Evolutionary conservation across 2,113 vertebrate species (phyloP).

Genomic region (Ceyx melanurus): DNA sequence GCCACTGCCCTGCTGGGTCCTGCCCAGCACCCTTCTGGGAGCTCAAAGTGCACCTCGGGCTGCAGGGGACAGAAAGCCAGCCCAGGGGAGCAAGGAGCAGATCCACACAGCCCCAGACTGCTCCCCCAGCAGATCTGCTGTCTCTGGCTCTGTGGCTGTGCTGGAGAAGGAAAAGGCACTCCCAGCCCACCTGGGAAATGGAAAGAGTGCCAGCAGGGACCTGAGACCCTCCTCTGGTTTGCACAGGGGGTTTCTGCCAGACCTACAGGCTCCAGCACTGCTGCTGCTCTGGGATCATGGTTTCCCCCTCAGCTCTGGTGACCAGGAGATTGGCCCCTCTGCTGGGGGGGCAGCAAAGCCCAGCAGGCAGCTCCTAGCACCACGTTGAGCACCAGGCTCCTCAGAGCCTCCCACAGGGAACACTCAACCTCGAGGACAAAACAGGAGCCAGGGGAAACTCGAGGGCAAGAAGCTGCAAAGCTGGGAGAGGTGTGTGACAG

Average conservation of each 20-base stretch:
- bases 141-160: not conserved
- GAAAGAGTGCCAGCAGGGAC: not conserved
- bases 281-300: not conserved
- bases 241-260: not conserved
- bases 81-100: not conserved
- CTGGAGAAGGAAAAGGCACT: not conserved
- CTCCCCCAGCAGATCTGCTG: not conserved
- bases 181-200: not conserved
- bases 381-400: not conserved
- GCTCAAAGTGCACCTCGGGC: rapidly evolving
- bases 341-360: not conserved
- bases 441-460: not conserved
- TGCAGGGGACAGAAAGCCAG: not conserved
- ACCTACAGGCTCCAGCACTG: not conserved
- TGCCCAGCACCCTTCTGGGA: not conserved
- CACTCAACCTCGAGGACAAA: not conserved
- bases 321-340: not conserved
- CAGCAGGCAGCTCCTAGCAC: not conserved
- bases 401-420: rapidly evolving
- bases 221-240: not conserved
- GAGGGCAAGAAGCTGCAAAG: not conserved
- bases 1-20: not conserved
- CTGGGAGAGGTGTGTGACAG: not conserved
- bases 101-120: not conserved
- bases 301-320: not conserved